Evolutionary conservation across 2,888 invertebrate species (phyloP), one percentile per base, ranked within the genome.

Genomic region (Pasiphila rectangulata): DNA sequence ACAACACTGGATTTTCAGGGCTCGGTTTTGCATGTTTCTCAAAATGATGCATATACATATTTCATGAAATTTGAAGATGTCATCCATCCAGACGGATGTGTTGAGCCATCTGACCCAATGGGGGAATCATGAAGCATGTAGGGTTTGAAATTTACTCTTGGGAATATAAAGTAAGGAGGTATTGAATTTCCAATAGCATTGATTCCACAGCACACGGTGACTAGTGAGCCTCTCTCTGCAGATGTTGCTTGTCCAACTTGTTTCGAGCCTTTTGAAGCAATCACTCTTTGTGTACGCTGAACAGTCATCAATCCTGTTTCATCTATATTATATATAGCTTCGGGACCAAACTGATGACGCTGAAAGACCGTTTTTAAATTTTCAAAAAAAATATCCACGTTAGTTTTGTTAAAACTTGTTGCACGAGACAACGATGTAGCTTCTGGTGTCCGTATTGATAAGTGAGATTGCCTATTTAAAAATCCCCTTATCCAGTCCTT

Each of bases 231-330:
- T n/a, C 61, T 52, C 62, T 57, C 62, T 41, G 57, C 58, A 32
- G 58, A 62, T 27, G 62, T 62, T 59, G 35, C 54, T 56, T 59
- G 55, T 27, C 61, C 59, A 47, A 60, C 53, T 57, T 58, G 57
- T 32, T 60, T 58, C 1, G 53, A 20, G 51, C 58, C 57, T 54
- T 41, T 59, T n/a, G 34, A 23, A 51, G 62, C 59, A 53, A 61
- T 54, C 50, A 60, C 54, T 13, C 53, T 52, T 17, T 61, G 56
- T 6, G 54, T 47, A 6, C 24, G 20, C 15, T 2, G 58, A 54
- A 7, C 54, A 39, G 9, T 60, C 42, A 5, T 20, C 20, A 20
- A 20, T 44, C 58, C 61, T 23, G 59, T 61, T 51, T 63, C 57
- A 15, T 61, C 61, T 29, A 54, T 51, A 53, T 62, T 59, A 27